These are phyloP conservation scores for Mesorhabditis belari DNA, from an alignment of 2,888 invertebrate genomes.

Conservation along the genomic window DNA sequence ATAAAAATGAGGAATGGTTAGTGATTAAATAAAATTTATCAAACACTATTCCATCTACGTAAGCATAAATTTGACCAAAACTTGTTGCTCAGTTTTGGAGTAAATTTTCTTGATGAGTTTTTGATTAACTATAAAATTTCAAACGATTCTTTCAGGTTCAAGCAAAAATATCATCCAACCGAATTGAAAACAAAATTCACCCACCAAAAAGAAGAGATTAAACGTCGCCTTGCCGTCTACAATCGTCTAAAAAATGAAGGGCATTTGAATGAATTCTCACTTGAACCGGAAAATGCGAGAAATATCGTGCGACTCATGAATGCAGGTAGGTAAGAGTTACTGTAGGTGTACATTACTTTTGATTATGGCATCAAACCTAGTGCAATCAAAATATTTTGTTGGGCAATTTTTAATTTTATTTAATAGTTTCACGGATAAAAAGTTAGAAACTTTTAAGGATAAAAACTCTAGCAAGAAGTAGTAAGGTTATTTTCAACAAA, in stretches of 20 bases:
- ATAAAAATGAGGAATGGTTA: slow-evolving; percentile 99
- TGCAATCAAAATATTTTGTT: too few relatives aligned
- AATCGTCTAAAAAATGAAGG: not conserved
- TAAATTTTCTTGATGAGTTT: too few relatives aligned
- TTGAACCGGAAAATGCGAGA: not conserved
- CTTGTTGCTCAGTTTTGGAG: too few relatives aligned
- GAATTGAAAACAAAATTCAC: not conserved
- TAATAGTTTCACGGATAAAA: too few relatives aligned
- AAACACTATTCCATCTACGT: too few relatives aligned
- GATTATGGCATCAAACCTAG: too few relatives aligned
- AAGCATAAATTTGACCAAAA: too few relatives aligned
- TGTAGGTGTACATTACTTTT: too few relatives aligned
- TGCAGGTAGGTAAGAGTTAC: not conserved
- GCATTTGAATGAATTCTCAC: not conserved
- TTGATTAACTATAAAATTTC: not conserved
- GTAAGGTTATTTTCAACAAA: too few relatives aligned
- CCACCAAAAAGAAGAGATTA: not conserved
- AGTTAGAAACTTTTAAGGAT: too few relatives aligned
- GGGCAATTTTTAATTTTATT: too few relatives aligned
- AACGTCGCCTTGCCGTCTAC: not conserved
- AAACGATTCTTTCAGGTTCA: not conserved
- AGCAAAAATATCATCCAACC: not conserved
- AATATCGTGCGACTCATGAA: not conserved
- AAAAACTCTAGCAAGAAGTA: too few relatives aligned
- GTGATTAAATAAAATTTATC: slow-evolving; percentile 1